Evolutionary conservation across 92 coral and sea anemone species (phyloP).

Genomic region (Epizoanthus scotinus): DNA sequence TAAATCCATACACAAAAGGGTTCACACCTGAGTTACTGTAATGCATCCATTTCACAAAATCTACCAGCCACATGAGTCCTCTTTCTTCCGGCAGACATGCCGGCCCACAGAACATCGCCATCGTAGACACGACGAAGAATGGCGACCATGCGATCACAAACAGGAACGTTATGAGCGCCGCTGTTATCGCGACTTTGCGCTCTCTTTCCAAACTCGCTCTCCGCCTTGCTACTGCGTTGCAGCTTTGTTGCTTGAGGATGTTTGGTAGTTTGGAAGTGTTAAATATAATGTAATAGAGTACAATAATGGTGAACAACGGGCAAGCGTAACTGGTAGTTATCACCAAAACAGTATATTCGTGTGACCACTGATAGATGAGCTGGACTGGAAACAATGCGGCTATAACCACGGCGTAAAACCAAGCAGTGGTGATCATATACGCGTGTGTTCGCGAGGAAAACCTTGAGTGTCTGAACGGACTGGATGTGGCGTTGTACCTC

Average conservation of each 20-base stretch:
- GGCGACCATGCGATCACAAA: conserved; percentile 74
- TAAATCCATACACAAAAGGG: conserved; percentile 70
- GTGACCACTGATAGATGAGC: background rate
- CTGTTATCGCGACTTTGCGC: conserved; percentile 66
- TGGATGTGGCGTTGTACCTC: conserved; percentile 59
- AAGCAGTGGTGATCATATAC: conserved; percentile 49
- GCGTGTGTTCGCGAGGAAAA: conserved; percentile 43
- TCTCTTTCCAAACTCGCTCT: conserved; percentile 47
- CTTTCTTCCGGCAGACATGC: conserved; percentile 13
- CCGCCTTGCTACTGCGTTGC: conserved; percentile 8
- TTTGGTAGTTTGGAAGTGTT: conserved; percentile 54
- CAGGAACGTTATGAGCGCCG: conserved; percentile 59
- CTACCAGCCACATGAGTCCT: conserved; percentile 42
- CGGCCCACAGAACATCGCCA: conserved; percentile 56
- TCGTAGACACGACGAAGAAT: conserved; percentile 63
- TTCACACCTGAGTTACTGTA: conserved; percentile 80
- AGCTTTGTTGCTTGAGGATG: conserved; percentile 40
- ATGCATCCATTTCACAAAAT: conserved; percentile 83
- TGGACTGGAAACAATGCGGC: conserved; percentile 51
- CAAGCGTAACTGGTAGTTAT: conserved; percentile 55
- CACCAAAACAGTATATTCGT: conserved; percentile 45
- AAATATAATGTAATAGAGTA: conserved; percentile 58
- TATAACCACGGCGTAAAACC: conserved; percentile 51
- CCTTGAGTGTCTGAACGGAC: conserved; percentile 53
- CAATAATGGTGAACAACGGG: conserved; percentile 47